Conservation (phyloP, 2,797 vertebrate genomes). For the Sciurus vulgaris region DNA sequence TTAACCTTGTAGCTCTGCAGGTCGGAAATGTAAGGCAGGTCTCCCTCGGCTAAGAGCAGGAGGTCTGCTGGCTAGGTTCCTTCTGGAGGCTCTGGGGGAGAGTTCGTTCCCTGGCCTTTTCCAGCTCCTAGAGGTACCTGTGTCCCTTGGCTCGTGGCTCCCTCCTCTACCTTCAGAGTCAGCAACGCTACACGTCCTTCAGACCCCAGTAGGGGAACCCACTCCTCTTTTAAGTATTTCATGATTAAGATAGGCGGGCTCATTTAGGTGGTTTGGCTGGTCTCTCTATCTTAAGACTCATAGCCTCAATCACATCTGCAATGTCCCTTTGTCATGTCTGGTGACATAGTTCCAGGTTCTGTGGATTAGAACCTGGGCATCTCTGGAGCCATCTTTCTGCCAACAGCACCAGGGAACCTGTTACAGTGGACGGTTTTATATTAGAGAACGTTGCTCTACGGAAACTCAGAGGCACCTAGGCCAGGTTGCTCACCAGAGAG, state of each 20-base stretch:
- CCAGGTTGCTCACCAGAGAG: neutral
- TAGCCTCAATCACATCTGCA: neutral
- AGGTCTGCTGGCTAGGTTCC: neutral
- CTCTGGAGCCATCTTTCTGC: neutral
- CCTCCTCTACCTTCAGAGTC: neutral
- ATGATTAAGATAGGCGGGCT: neutral
- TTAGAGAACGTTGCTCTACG: too few species aligned
- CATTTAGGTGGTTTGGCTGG: neutral
- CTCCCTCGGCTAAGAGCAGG: too few species aligned
- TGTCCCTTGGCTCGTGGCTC: accelerated
- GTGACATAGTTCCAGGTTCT: neutral
- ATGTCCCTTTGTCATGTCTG: accelerated
- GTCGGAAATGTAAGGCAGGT: neutral
- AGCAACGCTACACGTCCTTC: accelerated
- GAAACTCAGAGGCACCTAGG: too few species aligned
- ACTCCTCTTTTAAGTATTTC: neutral
- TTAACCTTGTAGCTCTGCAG: accelerated
- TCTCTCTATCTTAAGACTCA: neutral
- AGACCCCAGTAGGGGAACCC: accelerated
- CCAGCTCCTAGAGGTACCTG: neutral
- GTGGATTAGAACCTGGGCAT: neutral
- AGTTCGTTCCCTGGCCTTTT: too few species aligned
- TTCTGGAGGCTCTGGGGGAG: neutral
- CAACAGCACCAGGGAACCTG: too few species aligned
- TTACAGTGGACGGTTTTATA: neutral